Evolutionary conservation across 2,113 vertebrate genomes (phyloP).

Genomic region (Malurus melanocephalus): DNA sequence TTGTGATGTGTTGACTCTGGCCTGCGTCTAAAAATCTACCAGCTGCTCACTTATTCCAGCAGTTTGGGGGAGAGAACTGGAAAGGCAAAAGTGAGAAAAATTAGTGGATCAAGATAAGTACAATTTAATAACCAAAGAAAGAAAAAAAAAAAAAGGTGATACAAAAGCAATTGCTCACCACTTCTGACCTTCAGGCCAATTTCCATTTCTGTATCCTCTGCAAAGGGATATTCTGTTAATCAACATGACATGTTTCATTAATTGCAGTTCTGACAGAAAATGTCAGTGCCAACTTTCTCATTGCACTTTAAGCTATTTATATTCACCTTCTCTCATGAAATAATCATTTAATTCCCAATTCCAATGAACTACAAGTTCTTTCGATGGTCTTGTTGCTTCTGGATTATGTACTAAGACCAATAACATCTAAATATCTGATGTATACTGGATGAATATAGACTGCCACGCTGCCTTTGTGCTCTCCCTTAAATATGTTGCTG

Average conservation of each 20-base stretch:
- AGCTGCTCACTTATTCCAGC: neutral
- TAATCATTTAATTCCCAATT: neutral
- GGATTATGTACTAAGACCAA: neutral
- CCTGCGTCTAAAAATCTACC: neutral
- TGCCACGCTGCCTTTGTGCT: neutral
- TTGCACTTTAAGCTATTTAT: neutral
- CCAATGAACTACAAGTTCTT: neutral
- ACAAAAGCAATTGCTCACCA: neutral
- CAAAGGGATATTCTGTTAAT: neutral
- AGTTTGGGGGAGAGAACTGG: neutral
- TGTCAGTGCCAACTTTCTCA: neutral
- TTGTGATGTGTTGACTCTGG: neutral
- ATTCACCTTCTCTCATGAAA: neutral
- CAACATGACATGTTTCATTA: neutral
- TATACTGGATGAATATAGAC: neutral
- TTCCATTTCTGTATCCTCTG: neutral
- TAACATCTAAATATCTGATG: neutral
- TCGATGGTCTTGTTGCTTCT: neutral
- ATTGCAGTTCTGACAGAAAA: neutral
- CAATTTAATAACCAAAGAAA: neutral
- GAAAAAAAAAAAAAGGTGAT: rapidly evolving
- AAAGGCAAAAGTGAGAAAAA: neutral
- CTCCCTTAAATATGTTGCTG: neutral
- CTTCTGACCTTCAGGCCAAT: neutral
- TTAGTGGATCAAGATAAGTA: neutral